These are phyloP conservation scores for Eumerus sabulonum DNA, from an alignment of 2,888 invertebrate genomes.

Conservation along the genomic window DNA sequence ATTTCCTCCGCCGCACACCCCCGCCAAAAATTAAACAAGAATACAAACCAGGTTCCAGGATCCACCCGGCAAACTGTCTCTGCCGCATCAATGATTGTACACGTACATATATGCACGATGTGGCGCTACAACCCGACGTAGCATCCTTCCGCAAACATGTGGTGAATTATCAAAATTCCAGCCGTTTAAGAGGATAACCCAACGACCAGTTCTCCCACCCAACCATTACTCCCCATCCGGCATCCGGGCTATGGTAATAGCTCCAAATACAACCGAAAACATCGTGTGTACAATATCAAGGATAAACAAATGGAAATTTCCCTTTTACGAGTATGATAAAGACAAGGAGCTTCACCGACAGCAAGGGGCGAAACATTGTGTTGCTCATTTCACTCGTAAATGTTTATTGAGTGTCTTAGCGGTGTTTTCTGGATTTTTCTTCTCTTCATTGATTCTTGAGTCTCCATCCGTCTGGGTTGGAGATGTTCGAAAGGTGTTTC, in stretches of 20 bases:
- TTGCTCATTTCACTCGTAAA: constrained; percentile 17
- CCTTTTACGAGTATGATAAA: constrained; percentile 48
- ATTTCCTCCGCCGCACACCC: constrained; percentile 10
- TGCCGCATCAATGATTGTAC: constrained; percentile 26
- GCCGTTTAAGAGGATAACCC: constrained; percentile 58
- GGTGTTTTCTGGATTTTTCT: constrained; percentile 4
- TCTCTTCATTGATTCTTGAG: constrained; percentile 57
- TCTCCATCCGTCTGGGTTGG: constrained; percentile 40
- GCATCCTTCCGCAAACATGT: constrained; percentile 67
- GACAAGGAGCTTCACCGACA: constrained; percentile 8
- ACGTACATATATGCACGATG: constrained; percentile 13
- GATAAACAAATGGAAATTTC: constrained; percentile 56
- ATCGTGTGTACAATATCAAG: constrained; percentile 54
- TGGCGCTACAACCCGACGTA: constrained; percentile 26
- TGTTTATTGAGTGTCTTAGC: constrained; percentile 50
- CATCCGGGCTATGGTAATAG: constrained; percentile 42
- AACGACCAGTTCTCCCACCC: constrained; percentile 31
- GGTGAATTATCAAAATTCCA: constrained; percentile 62
- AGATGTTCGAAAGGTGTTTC: constrained; percentile 25
- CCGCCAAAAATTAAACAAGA: background rate
- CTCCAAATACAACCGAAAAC: constrained; percentile 44
- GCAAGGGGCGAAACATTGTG: no score
- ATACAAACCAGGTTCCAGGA: background rate
- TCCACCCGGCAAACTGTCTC: constrained; percentile 27
- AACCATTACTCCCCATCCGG: background rate